Base-by-base conservation (phyloP, 2,888 invertebrate genomes). In the Noctua pronuba region DNA sequence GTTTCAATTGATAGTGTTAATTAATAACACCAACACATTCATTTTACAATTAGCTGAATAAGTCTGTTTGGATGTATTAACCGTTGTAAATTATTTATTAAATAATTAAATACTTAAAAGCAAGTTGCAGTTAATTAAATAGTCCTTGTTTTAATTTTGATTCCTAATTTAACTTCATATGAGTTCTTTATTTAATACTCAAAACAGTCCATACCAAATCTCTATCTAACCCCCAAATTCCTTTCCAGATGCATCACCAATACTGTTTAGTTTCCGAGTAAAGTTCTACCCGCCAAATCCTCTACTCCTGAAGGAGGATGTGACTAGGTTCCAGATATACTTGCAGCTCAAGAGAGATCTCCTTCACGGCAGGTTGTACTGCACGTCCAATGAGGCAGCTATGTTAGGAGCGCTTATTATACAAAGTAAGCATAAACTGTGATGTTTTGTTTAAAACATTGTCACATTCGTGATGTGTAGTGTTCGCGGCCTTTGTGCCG, bases 221-320 rank as follows among this genome's bases (percentile, higher is more conserved):
- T n/a, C 31, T 7, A 28, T 28, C 35, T n/a, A 52, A 71, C n/a
- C 6, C 7, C 2, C 6, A 73, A 0, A 21, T 72, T 28, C 71
- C 16, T 85, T 94, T 97, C 21, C 97, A 99, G 99, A 99, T 96
- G 97, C 99, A 91, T 98, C 98, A 90, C 99, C 99, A 82, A 98
- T 99, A 92, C 96, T 99, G 81, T 98, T 99, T 94, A 99, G 99
- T 96, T 99, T 99, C 95, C 98, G 99, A 84, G 99, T 99, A 85
- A 99, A 99, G 97, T 99, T 99, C 95, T 99, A 99, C 95, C 99
- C 99, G 28, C 98, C 99, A 77, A 99, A 99, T 96, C 99, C 99
- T 28, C 97, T 98, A 94, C 97, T 98, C 75, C 97, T 99, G 86
- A 99, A 99, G 94, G 99, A 99, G 94, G 99, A 99, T 95, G 98